Base-by-base conservation (phyloP, 2,888 invertebrate genomes). In the Notodonta ziczac region DNA sequence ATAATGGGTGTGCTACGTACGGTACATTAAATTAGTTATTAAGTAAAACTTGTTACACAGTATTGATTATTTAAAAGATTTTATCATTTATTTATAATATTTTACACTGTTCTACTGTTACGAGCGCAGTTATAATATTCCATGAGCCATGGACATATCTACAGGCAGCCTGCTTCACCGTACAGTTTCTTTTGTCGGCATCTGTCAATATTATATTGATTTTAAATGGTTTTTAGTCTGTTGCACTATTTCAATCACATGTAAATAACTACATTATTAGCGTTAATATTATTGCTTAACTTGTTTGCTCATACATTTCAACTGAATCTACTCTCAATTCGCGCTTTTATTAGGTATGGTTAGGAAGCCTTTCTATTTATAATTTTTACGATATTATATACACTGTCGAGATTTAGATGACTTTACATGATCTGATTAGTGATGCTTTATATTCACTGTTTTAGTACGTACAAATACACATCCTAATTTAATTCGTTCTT, bases 311-410 rank as follows among this genome's bases (percentile, higher is more conserved):
- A 78, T 74, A 78, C 24, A 64, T 74, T 76, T 78, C 61, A 74
- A 82, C 72, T 72, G 68, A 73, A 73, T 78, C 76, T 78, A 78
- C 82, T 82, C 24, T 24, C 24, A 24, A 24, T 24, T 24, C 24
- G 24, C 24, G 24, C 24, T 74, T 81, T 71, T 68, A 65, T 63
- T 14, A 48, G 48, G 10, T 42, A 10, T 44, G 10, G 13, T 5
- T 12, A 10, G 44, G 4, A 44, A 12, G 44, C 44, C 44, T 44
- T 44, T 10, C 13, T 44, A 44, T 24, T 44, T 12, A 44, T 44
- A 10, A 44, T 66, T 65, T 76, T 77, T 74, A 76, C 63, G 71
- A 69, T 72, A 66, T 65, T 76, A 68, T 24, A 24, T 79, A 73
- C 63, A 76, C 68, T 73, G 61, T 74, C 68, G 70, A 65, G 56